Conservation (phyloP, 2,113 vertebrate species). For the Anthoscopus minutus region DNA sequence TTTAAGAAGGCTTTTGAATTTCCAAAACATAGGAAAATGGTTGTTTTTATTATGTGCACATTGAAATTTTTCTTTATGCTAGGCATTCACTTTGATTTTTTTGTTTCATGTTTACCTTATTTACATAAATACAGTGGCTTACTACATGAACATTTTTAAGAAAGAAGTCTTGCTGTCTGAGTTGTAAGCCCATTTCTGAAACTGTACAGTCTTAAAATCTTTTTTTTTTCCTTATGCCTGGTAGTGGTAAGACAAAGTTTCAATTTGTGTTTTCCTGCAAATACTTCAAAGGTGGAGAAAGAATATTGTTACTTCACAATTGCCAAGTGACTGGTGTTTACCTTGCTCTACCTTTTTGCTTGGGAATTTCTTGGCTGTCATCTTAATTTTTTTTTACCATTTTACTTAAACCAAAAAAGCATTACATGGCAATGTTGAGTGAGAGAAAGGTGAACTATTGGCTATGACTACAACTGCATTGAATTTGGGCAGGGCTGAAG, state of each 20-base stretch:
- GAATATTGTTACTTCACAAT: neutral
- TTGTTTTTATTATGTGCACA: neutral
- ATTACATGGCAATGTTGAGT: neutral
- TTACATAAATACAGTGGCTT: neutral
- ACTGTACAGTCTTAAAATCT: neutral
- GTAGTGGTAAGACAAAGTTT: neutral
- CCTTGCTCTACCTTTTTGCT: neutral
- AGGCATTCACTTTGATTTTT: neutral
- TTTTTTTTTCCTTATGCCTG: neutral
- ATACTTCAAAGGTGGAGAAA: neutral
- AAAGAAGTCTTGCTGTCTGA: neutral
- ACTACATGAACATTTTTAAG: neutral
- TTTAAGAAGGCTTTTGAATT: neutral
- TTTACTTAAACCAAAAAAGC: neutral
- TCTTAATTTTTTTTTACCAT: neutral
- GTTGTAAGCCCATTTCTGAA: neutral
- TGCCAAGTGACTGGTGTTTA: neutral
- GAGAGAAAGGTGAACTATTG: neutral
- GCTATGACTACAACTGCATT: neutral
- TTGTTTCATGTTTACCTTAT: neutral
- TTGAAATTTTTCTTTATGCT: neutral
- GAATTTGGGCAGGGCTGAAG: neutral
- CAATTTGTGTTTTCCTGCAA: fast-evolving
- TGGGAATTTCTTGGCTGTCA: neutral
- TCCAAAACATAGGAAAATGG: fast-evolving